These are phyloP conservation scores for Candoia aspera DNA, from an alignment of 2,113 vertebrate genomes.

Conservation along the genomic window DNA sequence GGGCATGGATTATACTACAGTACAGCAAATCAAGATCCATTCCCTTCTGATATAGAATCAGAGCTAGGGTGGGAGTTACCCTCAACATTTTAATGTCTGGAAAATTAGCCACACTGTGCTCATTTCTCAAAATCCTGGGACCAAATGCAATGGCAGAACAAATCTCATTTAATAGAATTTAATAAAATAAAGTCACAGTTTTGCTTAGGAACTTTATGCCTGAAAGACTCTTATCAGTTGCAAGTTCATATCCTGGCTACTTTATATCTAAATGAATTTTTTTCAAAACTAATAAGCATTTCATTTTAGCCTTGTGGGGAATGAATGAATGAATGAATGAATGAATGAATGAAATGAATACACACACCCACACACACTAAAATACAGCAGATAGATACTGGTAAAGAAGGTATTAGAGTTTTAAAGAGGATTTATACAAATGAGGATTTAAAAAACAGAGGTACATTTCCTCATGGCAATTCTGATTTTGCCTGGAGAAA, in stretches of 20 bases:
- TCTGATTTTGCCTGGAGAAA: background rate
- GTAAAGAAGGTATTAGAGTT: constrained; percentile 37
- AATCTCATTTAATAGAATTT: constrained; percentile 51
- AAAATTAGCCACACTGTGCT: constrained; percentile 22
- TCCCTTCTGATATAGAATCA: constrained; percentile 2
- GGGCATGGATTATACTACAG: background rate
- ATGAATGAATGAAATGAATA: background rate
- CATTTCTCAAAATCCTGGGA: constrained; percentile 24
- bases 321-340: background rate
- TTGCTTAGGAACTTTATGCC: constrained; percentile 28
- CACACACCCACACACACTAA: too few species aligned
- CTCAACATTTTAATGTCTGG: background rate
- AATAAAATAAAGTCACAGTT: constrained; percentile 47
- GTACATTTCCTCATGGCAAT: background rate
- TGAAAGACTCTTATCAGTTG: constrained; percentile 45
- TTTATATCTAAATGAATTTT: constrained; percentile 46
- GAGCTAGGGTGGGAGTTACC: background rate
- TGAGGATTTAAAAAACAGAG: background rate
- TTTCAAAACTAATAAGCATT: constrained; percentile 47
- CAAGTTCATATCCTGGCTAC: constrained; percentile 49
- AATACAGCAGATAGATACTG: constrained; percentile 15
- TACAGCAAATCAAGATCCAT: constrained; percentile 23
- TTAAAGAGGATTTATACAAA: constrained; percentile 41
- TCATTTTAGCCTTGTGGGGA: constrained; percentile 17
- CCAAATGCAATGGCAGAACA: constrained; percentile 51